A percentile compares a stretch with the other conserved stretches of the same genome.
Conservation (phyloP, 2,113 vertebrate genomes). For the Semicossyphus pulcher region DNA sequence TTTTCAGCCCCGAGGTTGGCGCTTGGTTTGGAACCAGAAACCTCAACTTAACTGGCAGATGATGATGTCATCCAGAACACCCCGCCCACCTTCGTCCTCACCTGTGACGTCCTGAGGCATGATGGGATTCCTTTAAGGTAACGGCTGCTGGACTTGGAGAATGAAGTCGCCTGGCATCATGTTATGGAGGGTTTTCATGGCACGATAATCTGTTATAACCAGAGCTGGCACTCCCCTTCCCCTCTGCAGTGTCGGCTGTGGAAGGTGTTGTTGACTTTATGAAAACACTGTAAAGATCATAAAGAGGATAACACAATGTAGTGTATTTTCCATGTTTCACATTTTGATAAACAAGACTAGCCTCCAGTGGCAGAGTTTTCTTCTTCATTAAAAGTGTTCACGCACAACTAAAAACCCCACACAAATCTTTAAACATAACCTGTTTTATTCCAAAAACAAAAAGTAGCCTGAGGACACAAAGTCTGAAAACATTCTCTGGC, state of each 20-base stretch:
- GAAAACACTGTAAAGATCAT: conserved; percentile 68
- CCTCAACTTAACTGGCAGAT: conserved; percentile 83
- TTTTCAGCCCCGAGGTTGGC: too few species aligned
- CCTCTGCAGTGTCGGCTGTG: conserved; percentile 78
- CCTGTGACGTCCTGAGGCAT: conserved; percentile 87
- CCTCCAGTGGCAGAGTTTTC: conserved; percentile 13
- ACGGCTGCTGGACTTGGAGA: conserved; percentile 83
- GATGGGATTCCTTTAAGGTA: conserved; percentile 88
- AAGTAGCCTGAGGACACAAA: conserved; percentile 12
- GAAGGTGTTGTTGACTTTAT: conserved; percentile 81
- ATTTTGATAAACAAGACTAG: conserved; percentile 44
- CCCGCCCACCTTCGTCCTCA: conserved; percentile 86
- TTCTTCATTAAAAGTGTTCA: conserved; percentile 42
- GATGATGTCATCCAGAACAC: conserved; percentile 72
- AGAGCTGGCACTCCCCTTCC: conserved; percentile 78
- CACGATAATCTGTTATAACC: conserved; percentile 78
- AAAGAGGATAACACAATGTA: not conserved
- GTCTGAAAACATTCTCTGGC: conserved; percentile 24
- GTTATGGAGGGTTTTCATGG: conserved; percentile 86
- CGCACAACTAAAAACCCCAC: not conserved
- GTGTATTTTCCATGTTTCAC: conserved; percentile 8
- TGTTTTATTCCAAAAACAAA: conserved; percentile 27
- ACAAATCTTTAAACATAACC: conserved; percentile 23
- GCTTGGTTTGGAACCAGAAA: conserved; percentile 54
- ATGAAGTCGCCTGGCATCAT: conserved; percentile 86